Evolutionary conservation across 2,113 vertebrate species (phyloP).

Genomic region (Synchiropus splendidus): DNA sequence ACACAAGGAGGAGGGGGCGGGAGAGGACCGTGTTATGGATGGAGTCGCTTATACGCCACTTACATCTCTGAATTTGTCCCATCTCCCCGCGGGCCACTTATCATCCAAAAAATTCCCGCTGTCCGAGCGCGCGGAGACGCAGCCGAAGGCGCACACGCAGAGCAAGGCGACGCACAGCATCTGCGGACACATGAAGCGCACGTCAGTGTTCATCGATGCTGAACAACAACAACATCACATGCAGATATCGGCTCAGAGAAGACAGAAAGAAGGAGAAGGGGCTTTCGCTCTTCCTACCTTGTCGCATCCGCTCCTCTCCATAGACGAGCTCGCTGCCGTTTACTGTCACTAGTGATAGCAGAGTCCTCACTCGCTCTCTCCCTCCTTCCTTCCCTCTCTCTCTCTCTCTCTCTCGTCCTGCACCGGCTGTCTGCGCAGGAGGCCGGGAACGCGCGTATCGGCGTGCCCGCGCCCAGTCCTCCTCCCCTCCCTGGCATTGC

Average conservation of each 20-base stretch:
- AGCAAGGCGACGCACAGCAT: slow-evolving; percentile 79
- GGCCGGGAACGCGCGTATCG: slow-evolving; percentile 43
- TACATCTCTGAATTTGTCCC: slow-evolving; percentile 96
- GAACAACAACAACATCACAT: too few species aligned
- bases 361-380: slow-evolving; percentile 23
- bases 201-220: too few species aligned
- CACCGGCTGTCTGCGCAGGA: slow-evolving; percentile 48
- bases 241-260: too few species aligned
- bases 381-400: slow-evolving; percentile 26
- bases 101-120: slow-evolving; percentile 93
- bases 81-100: slow-evolving; percentile 88
- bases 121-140: slow-evolving; percentile 74
- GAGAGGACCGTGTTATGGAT: too few species aligned
- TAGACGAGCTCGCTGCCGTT: slow-evolving; percentile 45
- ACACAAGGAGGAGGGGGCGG: neutral
- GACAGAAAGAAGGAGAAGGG: too few species aligned
- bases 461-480: slow-evolving; percentile 25
- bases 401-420: slow-evolving; percentile 25
- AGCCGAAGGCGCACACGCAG: slow-evolving; percentile 73
- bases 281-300: slow-evolving; percentile 36
- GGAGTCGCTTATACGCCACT: too few species aligned
- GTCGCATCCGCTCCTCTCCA: slow-evolving; percentile 51
- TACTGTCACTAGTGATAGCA: slow-evolving; percentile 47
- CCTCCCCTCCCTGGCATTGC: neutral
- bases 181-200: slow-evolving; percentile 62